Conservation (phyloP, 2,797 vertebrate species). For the Cetoscarus ocellatus region DNA sequence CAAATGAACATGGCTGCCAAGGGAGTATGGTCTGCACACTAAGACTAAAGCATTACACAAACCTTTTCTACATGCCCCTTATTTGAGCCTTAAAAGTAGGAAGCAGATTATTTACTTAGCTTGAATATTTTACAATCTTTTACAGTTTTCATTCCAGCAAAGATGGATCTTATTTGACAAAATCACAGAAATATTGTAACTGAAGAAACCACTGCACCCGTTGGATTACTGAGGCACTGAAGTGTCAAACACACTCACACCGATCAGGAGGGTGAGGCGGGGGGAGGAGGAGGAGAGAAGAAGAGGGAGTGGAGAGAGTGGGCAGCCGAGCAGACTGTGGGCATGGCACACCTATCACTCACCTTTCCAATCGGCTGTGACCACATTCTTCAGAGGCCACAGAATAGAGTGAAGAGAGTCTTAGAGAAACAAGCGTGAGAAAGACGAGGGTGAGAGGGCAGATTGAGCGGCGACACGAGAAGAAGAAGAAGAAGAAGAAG, state of each 20-base stretch:
- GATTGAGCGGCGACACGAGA: slow-evolving; percentile 51
- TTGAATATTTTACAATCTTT: background rate
- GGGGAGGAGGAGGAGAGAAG: slow-evolving; percentile 1
- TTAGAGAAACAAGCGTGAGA: slow-evolving; percentile 76
- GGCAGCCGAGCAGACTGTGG: slow-evolving; percentile 30
- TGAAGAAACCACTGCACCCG: slow-evolving; percentile 9
- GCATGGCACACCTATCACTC: slow-evolving; percentile 68
- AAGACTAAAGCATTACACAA: background rate
- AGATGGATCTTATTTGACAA: background rate
- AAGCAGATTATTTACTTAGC: too few species aligned
- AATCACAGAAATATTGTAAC: background rate
- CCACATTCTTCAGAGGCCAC: slow-evolving; percentile 83
- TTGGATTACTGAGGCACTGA: slow-evolving; percentile 1
- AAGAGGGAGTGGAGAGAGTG: slow-evolving; percentile 16
- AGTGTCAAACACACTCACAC: slow-evolving; percentile 21
- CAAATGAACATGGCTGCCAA: too few species aligned
- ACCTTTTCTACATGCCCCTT: background rate
- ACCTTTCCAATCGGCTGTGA: slow-evolving; percentile 78
- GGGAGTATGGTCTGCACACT: too few species aligned
- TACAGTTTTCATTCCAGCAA: background rate
- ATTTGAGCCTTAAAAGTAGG: background rate
- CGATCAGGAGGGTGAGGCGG: background rate
- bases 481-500: slow-evolving; percentile 36
- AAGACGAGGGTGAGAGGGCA: slow-evolving; percentile 49
- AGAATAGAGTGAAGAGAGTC: slow-evolving; percentile 80